These are phyloP conservation scores for Enhydra lutris DNA, from an alignment of 2,113 vertebrate species.

Conservation along the genomic window DNA sequence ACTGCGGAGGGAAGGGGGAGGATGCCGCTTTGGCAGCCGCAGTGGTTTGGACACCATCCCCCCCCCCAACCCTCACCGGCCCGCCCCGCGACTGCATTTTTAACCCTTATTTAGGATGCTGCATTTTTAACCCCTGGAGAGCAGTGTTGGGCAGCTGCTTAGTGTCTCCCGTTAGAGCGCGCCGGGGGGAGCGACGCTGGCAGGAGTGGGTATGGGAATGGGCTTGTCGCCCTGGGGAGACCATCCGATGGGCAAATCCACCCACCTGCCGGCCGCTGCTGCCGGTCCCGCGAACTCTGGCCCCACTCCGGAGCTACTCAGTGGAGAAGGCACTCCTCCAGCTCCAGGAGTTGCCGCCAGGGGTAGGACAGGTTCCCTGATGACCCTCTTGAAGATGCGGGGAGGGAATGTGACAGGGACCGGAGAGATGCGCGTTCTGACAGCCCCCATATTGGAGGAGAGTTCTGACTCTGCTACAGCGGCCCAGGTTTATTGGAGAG, in stretches of 20 bases:
- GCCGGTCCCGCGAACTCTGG: not conserved
- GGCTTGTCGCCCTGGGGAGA: not conserved
- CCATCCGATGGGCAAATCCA: not conserved
- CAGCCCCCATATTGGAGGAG: not conserved
- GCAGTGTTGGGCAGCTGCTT: not conserved
- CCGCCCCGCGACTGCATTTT: conserved; percentile 65
- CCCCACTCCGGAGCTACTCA: not conserved
- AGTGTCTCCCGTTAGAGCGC: not conserved
- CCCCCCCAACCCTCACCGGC: not conserved
- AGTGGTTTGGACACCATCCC: not conserved
- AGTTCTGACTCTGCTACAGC: not conserved
- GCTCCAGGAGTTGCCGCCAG: not conserved
- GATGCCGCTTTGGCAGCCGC: not conserved
- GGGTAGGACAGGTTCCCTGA: not conserved
- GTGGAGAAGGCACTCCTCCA: not conserved
- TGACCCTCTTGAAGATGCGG: not conserved
- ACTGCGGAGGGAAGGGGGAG: conserved; percentile 24
- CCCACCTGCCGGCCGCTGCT: conserved; percentile 24
- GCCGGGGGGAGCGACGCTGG: not conserved
- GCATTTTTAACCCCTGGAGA: conserved; percentile 68
- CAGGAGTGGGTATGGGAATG: not conserved
- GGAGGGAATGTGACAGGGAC: not conserved
- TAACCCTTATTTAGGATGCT: conserved; percentile 65
- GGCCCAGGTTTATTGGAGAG: not conserved
- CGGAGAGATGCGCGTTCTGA: not conserved